These are phyloP conservation scores for Rhopilema esculentum DNA, from an alignment of 30 jellyfish, hydroid and myxozoan genomes.

Conservation along the genomic window DNA sequence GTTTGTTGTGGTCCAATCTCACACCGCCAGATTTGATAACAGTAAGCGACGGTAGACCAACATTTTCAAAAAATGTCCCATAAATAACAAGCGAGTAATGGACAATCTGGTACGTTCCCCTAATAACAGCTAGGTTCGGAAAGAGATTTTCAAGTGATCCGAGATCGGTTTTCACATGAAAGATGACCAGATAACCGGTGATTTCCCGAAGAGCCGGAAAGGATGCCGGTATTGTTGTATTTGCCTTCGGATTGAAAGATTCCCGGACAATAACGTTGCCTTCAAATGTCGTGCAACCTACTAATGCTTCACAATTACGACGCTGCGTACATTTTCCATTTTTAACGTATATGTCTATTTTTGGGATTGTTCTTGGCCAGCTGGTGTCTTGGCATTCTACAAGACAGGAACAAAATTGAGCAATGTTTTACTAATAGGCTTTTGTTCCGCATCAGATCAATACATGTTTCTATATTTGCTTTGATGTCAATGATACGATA, in stretches of 20 bases:
- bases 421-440: too few species aligned
- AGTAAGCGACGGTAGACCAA: slow-evolving; percentile 71
- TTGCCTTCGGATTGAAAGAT: slow-evolving; percentile 1
- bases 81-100: slow-evolving; percentile 83
- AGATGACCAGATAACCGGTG: slow-evolving; percentile 78
- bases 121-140: slow-evolving; percentile 83
- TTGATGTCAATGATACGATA: too few species aligned
- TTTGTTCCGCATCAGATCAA: too few species aligned
- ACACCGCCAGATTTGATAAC: slow-evolving; percentile 86
- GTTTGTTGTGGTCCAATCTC: slow-evolving; percentile 66
- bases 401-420: too few species aligned
- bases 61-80: slow-evolving; percentile 34
- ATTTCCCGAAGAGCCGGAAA: slow-evolving; percentile 78
- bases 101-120: slow-evolving; percentile 67
- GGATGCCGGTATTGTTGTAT: slow-evolving; percentile 14
- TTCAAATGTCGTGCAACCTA: slow-evolving; percentile 67
- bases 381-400: not conserved
- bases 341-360: slow-evolving; percentile 7
- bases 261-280: slow-evolving; percentile 75
- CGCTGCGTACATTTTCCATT: slow-evolving; percentile 61
- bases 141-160: slow-evolving; percentile 20
- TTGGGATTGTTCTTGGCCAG: not conserved
- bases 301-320: slow-evolving; percentile 50
- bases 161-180: slow-evolving; percentile 5
- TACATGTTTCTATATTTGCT: too few species aligned